Evolutionary conservation across 1,140 invertebrate species (phyloP).

Genomic region (Bombyx mori): ASM3026992v2 NC_085131.1:8229501-8230000

Average conservation of each 20-base stretch:
- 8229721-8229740: constrained; percentile 8
- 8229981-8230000: too few relatives aligned
- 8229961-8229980: too few relatives aligned
- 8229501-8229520: constrained; percentile 23
- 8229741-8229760: not conserved
- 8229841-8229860: too few relatives aligned
- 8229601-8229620: constrained; percentile 11
- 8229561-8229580: constrained; percentile 8
- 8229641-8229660: constrained; percentile 11
- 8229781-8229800: too few relatives aligned
- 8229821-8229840: too few relatives aligned
- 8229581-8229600: not conserved
- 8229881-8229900: too few relatives aligned
- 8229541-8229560: constrained; percentile 9
- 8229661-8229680: constrained; percentile 3
- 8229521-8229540: constrained; percentile 18
- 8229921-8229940: too few relatives aligned
- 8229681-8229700: constrained; percentile 10
- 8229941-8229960: too few relatives aligned
- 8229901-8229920: too few relatives aligned
- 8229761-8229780: constrained; percentile 1
- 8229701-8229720: constrained; percentile 8
- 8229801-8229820: too few relatives aligned
- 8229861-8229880: too few relatives aligned
- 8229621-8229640: constrained; percentile 13